Conservation (phyloP, 2,113 vertebrate genomes). For the Zeus faber region DNA sequence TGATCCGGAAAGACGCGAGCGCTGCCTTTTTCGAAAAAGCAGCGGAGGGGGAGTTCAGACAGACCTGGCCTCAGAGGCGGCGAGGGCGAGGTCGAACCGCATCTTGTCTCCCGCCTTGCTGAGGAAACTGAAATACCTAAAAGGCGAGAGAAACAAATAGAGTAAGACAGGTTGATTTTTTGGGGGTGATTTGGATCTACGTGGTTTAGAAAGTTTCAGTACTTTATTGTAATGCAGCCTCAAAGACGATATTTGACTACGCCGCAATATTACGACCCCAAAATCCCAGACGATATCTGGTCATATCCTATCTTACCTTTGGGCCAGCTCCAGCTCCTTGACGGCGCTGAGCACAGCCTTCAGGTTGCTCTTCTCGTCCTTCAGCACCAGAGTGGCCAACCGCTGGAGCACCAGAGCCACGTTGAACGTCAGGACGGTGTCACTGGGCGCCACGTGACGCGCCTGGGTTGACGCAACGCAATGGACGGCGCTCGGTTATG, state of each 20-base stretch:
- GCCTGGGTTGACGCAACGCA: too few relatives aligned
- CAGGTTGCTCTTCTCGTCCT: constrained; percentile 98
- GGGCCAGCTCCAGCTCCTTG: constrained; percentile 94
- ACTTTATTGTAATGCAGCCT: too few relatives aligned
- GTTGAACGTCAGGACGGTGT: constrained; percentile 98
- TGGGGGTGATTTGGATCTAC: too few relatives aligned
- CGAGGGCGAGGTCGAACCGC: constrained; percentile 95
- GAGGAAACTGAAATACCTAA: constrained; percentile 98
- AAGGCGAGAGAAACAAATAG: neutral
- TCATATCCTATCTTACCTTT: constrained; percentile 66
- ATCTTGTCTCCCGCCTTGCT: constrained; percentile 99
- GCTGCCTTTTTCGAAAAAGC: too few relatives aligned
- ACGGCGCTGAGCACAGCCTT: constrained; percentile 97
- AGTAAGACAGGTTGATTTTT: constrained; percentile 2
- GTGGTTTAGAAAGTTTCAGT: too few relatives aligned
- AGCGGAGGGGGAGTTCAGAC: too few relatives aligned
- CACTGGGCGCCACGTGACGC: constrained; percentile 93
- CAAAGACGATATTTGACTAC: too few relatives aligned
- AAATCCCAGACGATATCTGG: too few relatives aligned
- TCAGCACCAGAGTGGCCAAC: constrained; percentile 94
- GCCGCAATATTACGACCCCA: too few relatives aligned
- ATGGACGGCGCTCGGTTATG: too few relatives aligned
- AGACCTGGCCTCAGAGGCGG: constrained; percentile 95
- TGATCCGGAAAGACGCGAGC: too few relatives aligned
- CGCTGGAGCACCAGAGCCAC: constrained; percentile 97